Base-by-base conservation (phyloP, 2,797 vertebrate species). In the Etheostoma nigrum region DNA sequence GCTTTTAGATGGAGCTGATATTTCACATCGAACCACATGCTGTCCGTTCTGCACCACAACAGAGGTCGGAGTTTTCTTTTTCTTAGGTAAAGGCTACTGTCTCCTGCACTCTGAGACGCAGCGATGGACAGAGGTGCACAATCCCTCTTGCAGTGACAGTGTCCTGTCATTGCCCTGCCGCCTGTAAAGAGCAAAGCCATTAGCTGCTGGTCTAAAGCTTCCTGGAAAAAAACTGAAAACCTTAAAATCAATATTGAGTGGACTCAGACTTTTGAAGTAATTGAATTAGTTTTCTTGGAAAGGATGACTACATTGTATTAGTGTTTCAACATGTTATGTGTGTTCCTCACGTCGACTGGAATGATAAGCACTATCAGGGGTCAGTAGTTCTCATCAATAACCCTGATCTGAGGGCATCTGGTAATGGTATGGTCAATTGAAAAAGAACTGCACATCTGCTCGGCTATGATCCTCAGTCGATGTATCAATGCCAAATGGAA, bases 1-100 rank as follows among this genome's bases (percentile, higher is more conserved):
- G 67, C 42, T 85, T 86, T 78, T 61, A 89, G 90, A 90, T 91
- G 72, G 48, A 83, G 82, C 15, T 68, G 88, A 91, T 89, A 83
- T 75, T 88, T 87, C 63, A 74, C 81, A 61, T 75, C 4, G 16
- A 79, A 81, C 76, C 72, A 76, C 73, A 83, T 70, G 78, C 74
- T 79, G 78, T 40, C 70, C n/a, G 45, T 53, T 81, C 64, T 74
- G 65, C 76, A 42, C 72, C 48, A 23, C 58, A 67, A 40, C 6
- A 72, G 2, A 59, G 19, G 53, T 36, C 42, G 13, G 25, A 51
- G 48, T 64, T 53, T 72, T 27, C 52, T 61, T 63, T 11, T 61
- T 42, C 55, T 62, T n/a, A 23, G 57, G 51, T 62, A 69, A 65
- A 51, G 12, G 59, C 76, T 67, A 30, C 64, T 58, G 55, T 74